phyloP scores from a whole-genome alignment of 2,888 invertebrate species.

The Nebria brevicollis region DNA sequence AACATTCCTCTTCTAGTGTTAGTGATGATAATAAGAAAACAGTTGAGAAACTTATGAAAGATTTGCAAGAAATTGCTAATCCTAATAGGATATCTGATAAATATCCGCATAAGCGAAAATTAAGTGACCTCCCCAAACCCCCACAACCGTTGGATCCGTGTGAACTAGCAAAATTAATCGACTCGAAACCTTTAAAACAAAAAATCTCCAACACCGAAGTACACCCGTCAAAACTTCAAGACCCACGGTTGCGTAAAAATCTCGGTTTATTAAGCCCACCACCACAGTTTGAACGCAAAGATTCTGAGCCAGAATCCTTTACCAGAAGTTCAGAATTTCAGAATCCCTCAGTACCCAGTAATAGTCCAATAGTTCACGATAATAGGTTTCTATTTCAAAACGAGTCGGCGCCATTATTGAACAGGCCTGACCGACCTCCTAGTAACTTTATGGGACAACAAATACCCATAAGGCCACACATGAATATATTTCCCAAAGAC shows the following conservation, averaged over 20 bases:
- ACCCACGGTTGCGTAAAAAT: slow-evolving; percentile 24
- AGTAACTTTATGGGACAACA: slow-evolving; percentile 8
- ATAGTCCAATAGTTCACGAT: neutral
- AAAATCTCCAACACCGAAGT: slow-evolving; percentile 34
- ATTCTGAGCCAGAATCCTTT: neutral
- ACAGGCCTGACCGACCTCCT: neutral
- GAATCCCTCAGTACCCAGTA: neutral
- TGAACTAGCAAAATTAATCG: neutral
- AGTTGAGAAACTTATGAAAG: slow-evolving; percentile 33
- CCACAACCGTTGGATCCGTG: neutral
- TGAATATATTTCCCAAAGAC: neutral
- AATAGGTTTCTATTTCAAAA: slow-evolving; percentile 3
- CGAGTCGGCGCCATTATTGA: neutral
- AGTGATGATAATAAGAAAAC: slow-evolving; percentile 5
- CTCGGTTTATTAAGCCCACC: neutral
- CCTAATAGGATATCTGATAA: slow-evolving; percentile 33
- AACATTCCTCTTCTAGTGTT: slow-evolving; percentile 19
- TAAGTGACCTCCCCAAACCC: slow-evolving; percentile 22
- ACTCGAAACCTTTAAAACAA: slow-evolving; percentile 3
- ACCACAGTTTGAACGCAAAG: neutral
- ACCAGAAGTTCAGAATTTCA: slow-evolving; percentile 3
- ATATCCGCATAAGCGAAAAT: slow-evolving; percentile 42
- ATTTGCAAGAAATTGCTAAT: slow-evolving; percentile 14
- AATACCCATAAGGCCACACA: neutral
- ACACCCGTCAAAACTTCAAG: slow-evolving; percentile 34